These are phyloP conservation scores for Melinopterus prodromus DNA, from an alignment of 2,888 invertebrate genomes.

Conservation along the genomic window DNA sequence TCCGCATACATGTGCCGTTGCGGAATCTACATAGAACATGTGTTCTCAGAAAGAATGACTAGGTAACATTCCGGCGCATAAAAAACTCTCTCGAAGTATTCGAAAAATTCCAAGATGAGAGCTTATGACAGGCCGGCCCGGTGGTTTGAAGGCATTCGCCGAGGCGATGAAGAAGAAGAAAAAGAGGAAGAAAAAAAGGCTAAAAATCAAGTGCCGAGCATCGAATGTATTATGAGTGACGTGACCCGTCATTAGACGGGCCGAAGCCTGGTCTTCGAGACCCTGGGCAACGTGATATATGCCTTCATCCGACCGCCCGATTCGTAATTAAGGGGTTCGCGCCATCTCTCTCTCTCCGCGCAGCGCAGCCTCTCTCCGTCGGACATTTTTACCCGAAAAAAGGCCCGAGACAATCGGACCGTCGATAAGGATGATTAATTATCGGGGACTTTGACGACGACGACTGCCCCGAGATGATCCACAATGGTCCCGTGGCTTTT, in stretches of 20 bases:
- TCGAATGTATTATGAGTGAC: constrained; percentile 54
- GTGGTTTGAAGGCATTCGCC: constrained; percentile 18
- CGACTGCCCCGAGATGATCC: constrained; percentile 52
- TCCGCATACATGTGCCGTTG: not conserved
- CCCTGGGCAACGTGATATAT: constrained; percentile 44
- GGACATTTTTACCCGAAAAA: constrained; percentile 6
- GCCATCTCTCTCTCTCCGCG: constrained; percentile 33
- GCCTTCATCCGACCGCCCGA: constrained; percentile 37
- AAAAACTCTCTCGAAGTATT: constrained; percentile 13
- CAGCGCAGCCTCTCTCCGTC: constrained; percentile 35
- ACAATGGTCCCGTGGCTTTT: constrained; percentile 55
- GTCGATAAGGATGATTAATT: constrained; percentile 60
- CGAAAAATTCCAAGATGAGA: constrained; percentile 17
- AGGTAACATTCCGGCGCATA: constrained; percentile 11
- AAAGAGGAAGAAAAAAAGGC: constrained; percentile 19
- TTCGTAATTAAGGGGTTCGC: constrained; percentile 35
- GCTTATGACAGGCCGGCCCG: constrained; percentile 14
- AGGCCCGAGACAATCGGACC: constrained; percentile 46
- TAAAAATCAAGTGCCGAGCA: constrained; percentile 16
- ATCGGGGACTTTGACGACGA: constrained; percentile 52
- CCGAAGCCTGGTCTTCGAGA: constrained; percentile 30
- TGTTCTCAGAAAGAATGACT: constrained; percentile 10
- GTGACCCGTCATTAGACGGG: constrained; percentile 60
- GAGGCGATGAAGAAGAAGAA: constrained; percentile 5
- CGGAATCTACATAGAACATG: not conserved